phyloP scores from a whole-genome alignment of 2,888 invertebrate genomes.

The Microctonus aethiopoides region DNA sequence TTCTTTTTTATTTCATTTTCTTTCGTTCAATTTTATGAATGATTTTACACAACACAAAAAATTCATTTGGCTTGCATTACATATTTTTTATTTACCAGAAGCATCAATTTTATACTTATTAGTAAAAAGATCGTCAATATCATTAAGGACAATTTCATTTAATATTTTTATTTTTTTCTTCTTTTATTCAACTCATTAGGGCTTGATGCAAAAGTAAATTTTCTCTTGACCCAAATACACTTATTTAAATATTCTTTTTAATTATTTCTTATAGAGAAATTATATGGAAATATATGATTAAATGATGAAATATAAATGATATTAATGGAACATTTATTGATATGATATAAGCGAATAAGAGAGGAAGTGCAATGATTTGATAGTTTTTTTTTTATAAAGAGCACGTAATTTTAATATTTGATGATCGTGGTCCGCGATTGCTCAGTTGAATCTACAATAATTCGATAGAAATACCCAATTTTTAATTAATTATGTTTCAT shows the following conservation, averaged over 20 bases:
- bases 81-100: conserved; percentile 60
- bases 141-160: conserved; percentile 58
- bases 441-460: conserved; percentile 37
- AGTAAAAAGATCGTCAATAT: conserved; percentile 62
- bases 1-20: conserved; percentile 39
- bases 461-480: conserved; percentile 24
- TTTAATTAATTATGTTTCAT: conserved; percentile 22
- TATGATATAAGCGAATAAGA: conserved; percentile 17
- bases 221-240: conserved; percentile 1
- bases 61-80: conserved; percentile 58
- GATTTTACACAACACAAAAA: conserved; percentile 55
- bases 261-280: background rate
- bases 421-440: conserved; percentile 43
- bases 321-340: background rate
- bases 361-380: conserved; percentile 31
- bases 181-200: conserved; percentile 50
- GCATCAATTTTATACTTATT: conserved; percentile 52
- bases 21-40: conserved; percentile 42
- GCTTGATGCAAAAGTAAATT: conserved; percentile 61
- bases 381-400: conserved; percentile 36
- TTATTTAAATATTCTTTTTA: conserved; percentile 6
- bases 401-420: conserved; percentile 25
- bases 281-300: conserved; percentile 12
- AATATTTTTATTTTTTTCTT: conserved; percentile 50
- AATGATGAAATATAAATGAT: conserved; percentile 14